phyloP scores from a whole-genome alignment of 2,113 vertebrate species.

The Cairina moschata region DNA sequence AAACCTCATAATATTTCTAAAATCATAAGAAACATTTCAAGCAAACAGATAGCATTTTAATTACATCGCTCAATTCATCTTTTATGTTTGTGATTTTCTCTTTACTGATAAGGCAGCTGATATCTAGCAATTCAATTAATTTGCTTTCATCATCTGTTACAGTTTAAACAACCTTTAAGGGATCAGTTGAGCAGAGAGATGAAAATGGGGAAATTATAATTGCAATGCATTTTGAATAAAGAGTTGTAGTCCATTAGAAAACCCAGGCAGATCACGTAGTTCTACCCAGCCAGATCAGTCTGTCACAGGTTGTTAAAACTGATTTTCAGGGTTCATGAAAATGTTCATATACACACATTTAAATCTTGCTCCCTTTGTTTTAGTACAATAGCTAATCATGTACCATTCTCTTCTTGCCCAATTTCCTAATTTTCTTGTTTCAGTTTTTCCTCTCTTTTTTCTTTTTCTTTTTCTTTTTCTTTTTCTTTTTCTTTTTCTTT shows the following conservation, averaged over 20 bases:
- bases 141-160: background rate
- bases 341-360: background rate
- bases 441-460: background rate
- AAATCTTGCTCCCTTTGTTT: background rate
- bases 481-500: background rate
- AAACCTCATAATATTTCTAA: background rate
- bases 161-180: background rate
- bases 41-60: background rate
- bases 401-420: background rate
- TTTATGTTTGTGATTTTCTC: background rate
- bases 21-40: background rate
- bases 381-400: background rate
- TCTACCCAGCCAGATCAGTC: background rate
- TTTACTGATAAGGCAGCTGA: background rate
- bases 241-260: background rate
- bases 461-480: background rate
- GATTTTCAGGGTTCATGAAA: background rate
- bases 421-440: background rate
- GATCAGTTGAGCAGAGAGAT: background rate
- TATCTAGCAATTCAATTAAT: background rate
- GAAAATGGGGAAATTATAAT: background rate
- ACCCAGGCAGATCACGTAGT: background rate
- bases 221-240: background rate
- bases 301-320: background rate
- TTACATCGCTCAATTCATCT: background rate